Base-by-base conservation (phyloP, 2,797 vertebrate species). In the Micrastur ruficollis region DNA sequence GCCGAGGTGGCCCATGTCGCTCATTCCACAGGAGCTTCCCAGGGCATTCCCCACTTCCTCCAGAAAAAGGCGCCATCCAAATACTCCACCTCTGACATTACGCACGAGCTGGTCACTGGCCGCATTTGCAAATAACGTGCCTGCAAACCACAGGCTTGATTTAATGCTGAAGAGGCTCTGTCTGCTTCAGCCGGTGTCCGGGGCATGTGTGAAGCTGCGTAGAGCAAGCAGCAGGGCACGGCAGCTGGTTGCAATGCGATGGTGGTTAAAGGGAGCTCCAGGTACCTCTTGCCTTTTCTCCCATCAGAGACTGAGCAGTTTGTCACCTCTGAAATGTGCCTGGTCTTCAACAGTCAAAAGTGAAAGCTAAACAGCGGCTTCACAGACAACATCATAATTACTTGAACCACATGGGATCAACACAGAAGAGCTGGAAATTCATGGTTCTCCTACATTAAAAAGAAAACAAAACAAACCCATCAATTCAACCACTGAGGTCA, bases 201-300 rank as follows among this genome's bases (percentile, higher is more conserved):
- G 12, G 59, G 12, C 0, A 0, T 12, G 44, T 0, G 4, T 29
- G 72, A 68, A 68, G 38, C 34, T 52, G 32, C 1, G 1, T 4
- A 58, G 32, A 85, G 49, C 42, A 40, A 53, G 36, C 2, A 18
- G 20, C 31, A 13, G 29, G 55, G 18, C 25, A 40, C 0, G 2
- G 67, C 0, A 1, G 29, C 36, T 32, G 44, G 29, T 26, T 78
- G 40, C 23, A 32, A 12, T n/a, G 61, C 1, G 2, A 17, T 12
- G 56, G 36, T 47, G 32, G 36, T 34, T 91, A 50, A 85, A 74
- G 34, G 36, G 23, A 49, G 14, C 21, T 67, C 32, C 21, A 78
- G 56, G 66, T 55, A 71, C 31, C 5, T 1, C 70, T 81, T 20
- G 11, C 23, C 23, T 75, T 85, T 91, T 74, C 42, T 59, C n/a